Evolutionary conservation across 2,888 invertebrate species (phyloP).

Genomic region (Cloeon dipterum): DNA sequence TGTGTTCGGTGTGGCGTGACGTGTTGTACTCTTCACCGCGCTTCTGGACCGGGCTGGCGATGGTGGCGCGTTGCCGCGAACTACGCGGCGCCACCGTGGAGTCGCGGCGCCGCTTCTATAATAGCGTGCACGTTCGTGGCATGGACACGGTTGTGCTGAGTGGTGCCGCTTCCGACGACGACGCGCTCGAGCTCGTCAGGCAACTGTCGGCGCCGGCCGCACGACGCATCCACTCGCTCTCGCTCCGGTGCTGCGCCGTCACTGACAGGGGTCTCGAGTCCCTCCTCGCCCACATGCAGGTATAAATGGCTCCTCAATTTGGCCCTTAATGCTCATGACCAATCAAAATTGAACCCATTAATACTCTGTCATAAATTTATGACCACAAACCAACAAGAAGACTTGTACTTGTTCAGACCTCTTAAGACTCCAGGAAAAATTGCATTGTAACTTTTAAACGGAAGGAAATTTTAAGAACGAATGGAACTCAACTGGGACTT

Average conservation of each 20-base stretch:
- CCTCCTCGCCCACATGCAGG: conserved; percentile 69
- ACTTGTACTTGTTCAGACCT: no score
- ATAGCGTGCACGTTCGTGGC: conserved; percentile 59
- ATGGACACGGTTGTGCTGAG: conserved; percentile 66
- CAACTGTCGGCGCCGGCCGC: conserved; percentile 54
- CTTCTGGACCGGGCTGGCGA: conserved; percentile 69
- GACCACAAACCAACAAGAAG: no score
- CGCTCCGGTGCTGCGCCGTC: conserved; percentile 71
- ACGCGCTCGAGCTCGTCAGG: conserved; percentile 67
- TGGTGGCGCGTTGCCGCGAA: conserved; percentile 69
- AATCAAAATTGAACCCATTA: no score
- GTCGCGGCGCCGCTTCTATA: conserved; percentile 43
- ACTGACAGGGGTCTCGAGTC: conserved; percentile 79
- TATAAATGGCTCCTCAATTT: conserved; percentile 14
- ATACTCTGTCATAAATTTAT: no score
- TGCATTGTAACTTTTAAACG: no score
- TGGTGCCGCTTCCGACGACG: conserved; percentile 66
- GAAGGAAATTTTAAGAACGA: no score
- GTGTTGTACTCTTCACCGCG: conserved; percentile 66
- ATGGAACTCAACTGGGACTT: no score
- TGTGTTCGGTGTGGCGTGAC: conserved; percentile 74
- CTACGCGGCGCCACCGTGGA: conserved; percentile 31
- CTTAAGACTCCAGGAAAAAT: no score
- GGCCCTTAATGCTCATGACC: no score
- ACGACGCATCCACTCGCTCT: conserved; percentile 62